Evolutionary conservation across 1,140 invertebrate species (phyloP), one percentile per base, ranked within the genome.

Genomic region (Dermatophagoides farinae): DNA sequence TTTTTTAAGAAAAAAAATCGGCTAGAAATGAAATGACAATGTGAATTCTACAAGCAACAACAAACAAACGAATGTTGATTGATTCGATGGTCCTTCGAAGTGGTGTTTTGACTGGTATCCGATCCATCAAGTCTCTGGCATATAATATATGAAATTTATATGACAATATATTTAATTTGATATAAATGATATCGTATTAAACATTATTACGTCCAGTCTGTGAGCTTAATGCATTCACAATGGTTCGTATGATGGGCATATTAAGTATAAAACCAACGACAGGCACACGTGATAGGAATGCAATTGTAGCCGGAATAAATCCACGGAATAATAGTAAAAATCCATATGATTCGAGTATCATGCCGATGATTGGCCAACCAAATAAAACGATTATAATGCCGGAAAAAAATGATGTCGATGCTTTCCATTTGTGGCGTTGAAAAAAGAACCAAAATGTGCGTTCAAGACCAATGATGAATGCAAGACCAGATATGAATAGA

Each of bases 381-480:
- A 96, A 69, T n/a, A 99, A 75, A 23, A 99, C 92, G 55, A 97
- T 78, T 6, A 85, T 72, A 65, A 99, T 89, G 9, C 96, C 96
- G 20, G 89, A 86, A 70, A 98, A 87, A 74, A 98, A 99, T 14
- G 87, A 82, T 10, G 79, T 72, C 10, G 88, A 88, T 0, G 85
- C 93, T 78, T 86, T 92, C 6, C 90, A 71, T 80, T 98, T 99
- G 70, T 98, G 91, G 60, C 81, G 75, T 78, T 98, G 93, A 72
- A 99, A 98, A 75, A 99, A 99, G 71, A 99, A 99, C 69, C 85
- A 81, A 66, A 97, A 83, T 31, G 93, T 97, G 70, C 92, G 77
- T 74, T 92, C 85, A 41, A 97, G 76, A 1, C 95, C 95, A 68
- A 98, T 97, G 1, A 98, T 88, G 76, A 92, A 92, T 46, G 84